Evolutionary conservation across 2,113 vertebrate species (phyloP).

Genomic region (Microtus oregoni): DNA sequence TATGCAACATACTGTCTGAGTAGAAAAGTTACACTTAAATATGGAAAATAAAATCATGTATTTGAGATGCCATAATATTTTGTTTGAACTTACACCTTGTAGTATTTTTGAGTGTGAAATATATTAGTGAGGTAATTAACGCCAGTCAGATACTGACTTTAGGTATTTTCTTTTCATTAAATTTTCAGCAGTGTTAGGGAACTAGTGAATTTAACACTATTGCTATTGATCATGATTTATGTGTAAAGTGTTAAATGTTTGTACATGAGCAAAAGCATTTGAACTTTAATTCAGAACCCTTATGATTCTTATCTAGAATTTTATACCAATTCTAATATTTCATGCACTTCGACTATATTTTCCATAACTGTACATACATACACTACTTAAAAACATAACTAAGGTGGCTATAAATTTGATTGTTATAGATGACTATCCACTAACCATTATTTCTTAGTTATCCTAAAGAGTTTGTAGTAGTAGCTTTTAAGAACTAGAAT

Average conservation of each 20-base stretch:
- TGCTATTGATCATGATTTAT: not conserved
- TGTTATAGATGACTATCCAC: too few species aligned
- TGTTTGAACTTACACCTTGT: not conserved
- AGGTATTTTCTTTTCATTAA: not conserved
- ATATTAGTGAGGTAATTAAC: not conserved
- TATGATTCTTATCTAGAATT: too few species aligned
- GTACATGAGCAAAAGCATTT: not conserved
- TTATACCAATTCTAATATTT: too few species aligned
- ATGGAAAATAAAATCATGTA: not conserved
- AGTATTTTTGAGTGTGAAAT: not conserved
- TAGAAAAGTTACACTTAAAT: not conserved
- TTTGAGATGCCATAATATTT: not conserved
- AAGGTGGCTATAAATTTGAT: too few species aligned
- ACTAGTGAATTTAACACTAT: not conserved
- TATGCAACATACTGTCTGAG: not conserved
- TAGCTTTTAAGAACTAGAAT: too few species aligned
- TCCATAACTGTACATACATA: too few species aligned
- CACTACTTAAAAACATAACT: too few species aligned
- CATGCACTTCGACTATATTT: too few species aligned
- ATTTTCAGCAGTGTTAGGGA: not conserved
- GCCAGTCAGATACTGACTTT: not conserved
- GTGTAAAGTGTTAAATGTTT: not conserved
- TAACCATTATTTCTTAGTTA: too few species aligned
- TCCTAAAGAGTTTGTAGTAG: too few species aligned
- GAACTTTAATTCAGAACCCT: not conserved